Base-by-base conservation (phyloP, 2,888 invertebrate species). In the Asteroscopus sphinx region DNA sequence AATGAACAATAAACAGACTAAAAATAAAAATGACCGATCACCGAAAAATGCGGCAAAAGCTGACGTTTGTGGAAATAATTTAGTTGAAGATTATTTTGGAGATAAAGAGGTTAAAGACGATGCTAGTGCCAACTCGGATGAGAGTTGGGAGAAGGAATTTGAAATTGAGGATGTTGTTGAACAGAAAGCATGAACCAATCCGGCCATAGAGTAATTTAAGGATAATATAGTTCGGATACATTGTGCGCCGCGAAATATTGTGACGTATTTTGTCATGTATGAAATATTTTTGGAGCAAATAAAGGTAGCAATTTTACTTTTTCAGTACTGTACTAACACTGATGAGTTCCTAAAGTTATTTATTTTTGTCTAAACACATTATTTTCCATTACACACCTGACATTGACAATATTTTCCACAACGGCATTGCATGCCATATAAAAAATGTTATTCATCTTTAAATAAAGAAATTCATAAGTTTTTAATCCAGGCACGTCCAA, bases 91-190 rank as follows among this genome's bases (percentile, higher is more conserved):
- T 81, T 94, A 95, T 82, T 95, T 95, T 63, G 95, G 86, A 3
- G 92, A 91, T 39, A 94, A 90, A 56, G 90, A 92, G 59, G 86
- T 87, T 0, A 91, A 90, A 55, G 94, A 94, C 52, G 94, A 93
- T 30, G 93, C 90, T 1, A 94, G 94, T 66, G 92, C 94, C 0
- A 94, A 94, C 68, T 95, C 95, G 0, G 95, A 95, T 56, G 95
- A 95, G 60, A 95, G 95, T 78, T 95, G 95, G 95, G 95, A 95
- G 73, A 95, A 95, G 67, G 95, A 95, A 71, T 95, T 95, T 79
- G 95, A 95, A 79, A 90, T 94, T 6, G 94, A 94, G 7, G 93
- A 92, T 28, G 84, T 85, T 1, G 51, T 66, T 9, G 85, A 80
- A 26, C 84, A 83, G 61, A 90, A 89, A 83, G 89, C 85, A 71